Percentiles rank a stretch among this genome's conserved stretches.
Conservation (phyloP, 2,113 vertebrate genomes). For the Anhinga anhinga region DNA sequence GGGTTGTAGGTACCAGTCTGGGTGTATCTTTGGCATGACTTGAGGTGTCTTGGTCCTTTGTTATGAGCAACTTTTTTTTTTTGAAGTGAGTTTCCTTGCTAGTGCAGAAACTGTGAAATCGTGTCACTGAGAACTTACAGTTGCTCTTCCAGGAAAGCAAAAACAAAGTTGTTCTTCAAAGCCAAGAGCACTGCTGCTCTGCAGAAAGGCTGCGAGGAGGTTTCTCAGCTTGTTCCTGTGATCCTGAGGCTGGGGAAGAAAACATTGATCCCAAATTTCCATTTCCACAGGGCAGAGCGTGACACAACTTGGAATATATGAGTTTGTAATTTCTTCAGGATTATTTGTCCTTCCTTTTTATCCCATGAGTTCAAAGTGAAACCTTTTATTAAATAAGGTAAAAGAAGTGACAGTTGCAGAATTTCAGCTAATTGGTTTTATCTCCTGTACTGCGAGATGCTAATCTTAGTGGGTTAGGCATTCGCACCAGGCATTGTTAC, state of each 20-base stretch:
- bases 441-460: background rate
- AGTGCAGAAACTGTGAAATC: background rate
- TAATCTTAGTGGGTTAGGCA: background rate
- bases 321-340: background rate
- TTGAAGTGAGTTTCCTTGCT: background rate
- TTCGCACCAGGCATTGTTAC: background rate
- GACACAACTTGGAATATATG: background rate
- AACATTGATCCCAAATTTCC: background rate
- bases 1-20: background rate
- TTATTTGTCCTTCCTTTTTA: conserved; percentile 6
- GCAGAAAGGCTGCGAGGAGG: background rate
- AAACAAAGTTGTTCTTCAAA: background rate
- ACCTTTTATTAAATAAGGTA: background rate
- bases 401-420: background rate
- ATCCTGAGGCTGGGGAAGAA: background rate
- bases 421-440: background rate
- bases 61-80: background rate
- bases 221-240: background rate
- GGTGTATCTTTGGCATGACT: background rate
- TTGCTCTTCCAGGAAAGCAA: background rate
- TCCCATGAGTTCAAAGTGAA: background rate
- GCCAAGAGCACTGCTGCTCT: background rate
- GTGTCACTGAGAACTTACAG: background rate
- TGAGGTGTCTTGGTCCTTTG: background rate
- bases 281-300: background rate